phyloP scores from a whole-genome alignment of 2,797 vertebrate genomes.

The Apodemus agrarius region DNA sequence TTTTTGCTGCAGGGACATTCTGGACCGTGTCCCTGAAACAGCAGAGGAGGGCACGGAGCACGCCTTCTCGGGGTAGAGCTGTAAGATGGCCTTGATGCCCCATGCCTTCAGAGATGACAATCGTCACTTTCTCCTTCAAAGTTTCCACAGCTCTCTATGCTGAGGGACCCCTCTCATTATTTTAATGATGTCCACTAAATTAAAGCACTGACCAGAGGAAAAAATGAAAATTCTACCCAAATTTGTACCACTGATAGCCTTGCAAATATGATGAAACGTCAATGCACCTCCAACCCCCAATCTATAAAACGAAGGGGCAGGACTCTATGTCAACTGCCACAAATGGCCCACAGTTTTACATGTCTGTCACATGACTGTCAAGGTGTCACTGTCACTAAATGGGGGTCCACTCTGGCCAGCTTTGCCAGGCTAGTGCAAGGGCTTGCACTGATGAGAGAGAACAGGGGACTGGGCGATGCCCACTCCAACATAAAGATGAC shows the following conservation, averaged over 20 bases:
- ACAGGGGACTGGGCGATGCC: background rate
- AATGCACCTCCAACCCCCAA: background rate
- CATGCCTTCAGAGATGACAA: background rate
- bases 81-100: background rate
- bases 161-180: conserved; percentile 3
- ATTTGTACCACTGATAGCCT: background rate
- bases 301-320: background rate
- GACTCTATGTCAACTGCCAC: background rate
- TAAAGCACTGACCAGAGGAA: background rate
- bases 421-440: background rate
- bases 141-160: background rate
- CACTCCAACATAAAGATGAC: background rate
- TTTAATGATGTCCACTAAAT: conserved; percentile 20
- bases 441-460: rapidly evolving
- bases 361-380: background rate
- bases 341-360: background rate
- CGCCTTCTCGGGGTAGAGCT: background rate
- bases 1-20: background rate
- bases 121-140: background rate
- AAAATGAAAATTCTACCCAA: background rate
- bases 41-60: rapidly evolving
- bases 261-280: background rate
- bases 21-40: background rate
- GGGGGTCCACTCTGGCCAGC: too few species aligned
- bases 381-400: background rate